These are phyloP conservation scores for Deilephila porcellus DNA, from an alignment of 2,888 invertebrate species.

Conservation along the genomic window DNA sequence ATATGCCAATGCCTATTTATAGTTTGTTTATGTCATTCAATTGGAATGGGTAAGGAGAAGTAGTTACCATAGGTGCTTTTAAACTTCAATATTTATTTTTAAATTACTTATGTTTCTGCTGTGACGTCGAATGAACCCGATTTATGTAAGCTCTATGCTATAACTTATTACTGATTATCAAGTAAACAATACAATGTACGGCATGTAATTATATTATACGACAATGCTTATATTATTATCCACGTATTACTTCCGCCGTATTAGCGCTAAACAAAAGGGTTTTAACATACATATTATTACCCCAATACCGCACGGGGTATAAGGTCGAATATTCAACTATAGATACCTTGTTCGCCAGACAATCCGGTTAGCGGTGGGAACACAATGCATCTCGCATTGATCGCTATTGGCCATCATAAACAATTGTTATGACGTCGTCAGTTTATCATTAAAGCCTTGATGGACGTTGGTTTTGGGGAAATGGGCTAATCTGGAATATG, in stretches of 20 bases:
- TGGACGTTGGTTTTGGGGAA: background rate
- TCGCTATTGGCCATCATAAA: background rate
- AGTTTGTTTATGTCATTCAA: too few species aligned
- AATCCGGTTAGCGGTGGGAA: constrained; percentile 3
- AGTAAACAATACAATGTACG: too few species aligned
- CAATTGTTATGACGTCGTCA: background rate
- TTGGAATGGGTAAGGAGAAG: too few species aligned
- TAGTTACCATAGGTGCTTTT: too few species aligned
- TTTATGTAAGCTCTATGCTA: too few species aligned
- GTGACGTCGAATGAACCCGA: too few species aligned
- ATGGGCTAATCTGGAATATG: background rate
- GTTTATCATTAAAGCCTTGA: background rate
- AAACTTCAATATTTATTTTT: too few species aligned
- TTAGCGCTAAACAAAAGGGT: background rate
- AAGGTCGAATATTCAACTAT: background rate
- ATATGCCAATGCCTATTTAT: too few species aligned
- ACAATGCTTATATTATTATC: background rate
- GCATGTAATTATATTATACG: too few species aligned
- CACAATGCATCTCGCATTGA: background rate
- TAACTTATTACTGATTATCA: too few species aligned
- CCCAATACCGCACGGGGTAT: background rate
- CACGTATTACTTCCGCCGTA: background rate
- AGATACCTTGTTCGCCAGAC: background rate
- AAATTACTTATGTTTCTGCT: too few species aligned
- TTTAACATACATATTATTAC: background rate